phyloP scores from a whole-genome alignment of 2,797 vertebrate genomes.

The Lerista edwardsae region DNA sequence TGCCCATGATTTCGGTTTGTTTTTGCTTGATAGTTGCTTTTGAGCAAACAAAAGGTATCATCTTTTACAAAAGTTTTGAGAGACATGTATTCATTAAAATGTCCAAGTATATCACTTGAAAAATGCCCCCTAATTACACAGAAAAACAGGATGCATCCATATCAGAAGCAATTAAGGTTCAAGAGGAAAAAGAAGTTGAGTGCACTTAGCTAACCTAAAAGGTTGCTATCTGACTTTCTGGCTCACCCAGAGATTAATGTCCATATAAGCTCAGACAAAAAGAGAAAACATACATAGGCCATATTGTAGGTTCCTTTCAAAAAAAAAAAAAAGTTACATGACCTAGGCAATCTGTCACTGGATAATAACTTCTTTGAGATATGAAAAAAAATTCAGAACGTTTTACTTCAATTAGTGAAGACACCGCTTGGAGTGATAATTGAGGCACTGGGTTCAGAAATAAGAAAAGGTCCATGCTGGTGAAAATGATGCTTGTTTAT shows the following conservation, averaged over 20 bases:
- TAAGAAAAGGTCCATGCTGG: conserved; percentile 40
- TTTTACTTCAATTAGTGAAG: conserved; percentile 50
- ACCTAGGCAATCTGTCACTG: conserved; percentile 22
- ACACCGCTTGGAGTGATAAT: conserved; percentile 33
- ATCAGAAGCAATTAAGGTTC: conserved; percentile 53
- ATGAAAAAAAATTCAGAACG: background rate
- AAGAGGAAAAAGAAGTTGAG: conserved; percentile 34
- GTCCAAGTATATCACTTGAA: background rate
- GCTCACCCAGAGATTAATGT: conserved; percentile 53
- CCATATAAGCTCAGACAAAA: conserved; percentile 13
- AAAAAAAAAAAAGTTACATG: conserved; percentile 4
- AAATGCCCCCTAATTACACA: conserved; percentile 33
- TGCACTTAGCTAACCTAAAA: conserved; percentile 57
- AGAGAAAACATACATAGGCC: background rate
- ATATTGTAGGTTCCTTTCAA: conserved; percentile 19
- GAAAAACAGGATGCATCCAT: conserved; percentile 37
- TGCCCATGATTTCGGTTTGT: background rate
- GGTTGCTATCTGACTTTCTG: conserved; percentile 42
- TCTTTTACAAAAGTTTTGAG: conserved; percentile 45
- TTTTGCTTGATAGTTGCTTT: background rate
- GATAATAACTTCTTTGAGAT: conserved; percentile 1
- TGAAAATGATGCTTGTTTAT: conserved; percentile 46
- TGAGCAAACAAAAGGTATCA: conserved; percentile 22
- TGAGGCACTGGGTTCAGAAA: conserved; percentile 47
- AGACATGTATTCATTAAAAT: background rate